Percentiles rank a stretch among this genome's conserved stretches.
Conservation (phyloP, 2,797 vertebrate species). For the Onychomys torridus region DNA sequence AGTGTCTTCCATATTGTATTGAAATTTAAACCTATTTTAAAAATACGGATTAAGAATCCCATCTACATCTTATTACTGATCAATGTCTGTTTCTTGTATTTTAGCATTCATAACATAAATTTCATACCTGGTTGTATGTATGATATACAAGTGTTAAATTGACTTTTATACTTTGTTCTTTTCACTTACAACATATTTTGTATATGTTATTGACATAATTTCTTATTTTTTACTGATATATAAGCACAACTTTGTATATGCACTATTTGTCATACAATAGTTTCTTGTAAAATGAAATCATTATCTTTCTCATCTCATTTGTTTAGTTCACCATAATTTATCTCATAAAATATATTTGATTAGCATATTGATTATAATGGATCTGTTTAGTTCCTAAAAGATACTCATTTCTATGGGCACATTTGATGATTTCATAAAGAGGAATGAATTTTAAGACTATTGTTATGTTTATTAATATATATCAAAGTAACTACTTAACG, state of each 20-base stretch:
- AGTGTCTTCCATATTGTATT: not conserved
- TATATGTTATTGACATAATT: not conserved
- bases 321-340: not conserved
- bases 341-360: not conserved
- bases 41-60: not conserved
- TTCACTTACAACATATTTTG: not conserved
- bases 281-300: not conserved
- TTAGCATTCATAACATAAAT: not conserved
- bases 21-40: not conserved
- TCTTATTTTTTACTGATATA: not conserved
- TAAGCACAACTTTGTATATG: not conserved
- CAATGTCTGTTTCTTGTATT: not conserved
- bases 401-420: not conserved
- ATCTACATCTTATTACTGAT: not conserved
- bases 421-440: not conserved
- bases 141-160: not conserved
- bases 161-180: not conserved
- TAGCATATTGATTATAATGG: not conserved
- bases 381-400: not conserved
- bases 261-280: not conserved
- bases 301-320: not conserved
- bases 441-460: not conserved
- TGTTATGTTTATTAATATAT: not conserved
- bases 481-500: not conserved
- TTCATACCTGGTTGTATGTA: not conserved